Conservation (phyloP, 2,113 vertebrate species). For the Chionomys nivalis region DNA sequence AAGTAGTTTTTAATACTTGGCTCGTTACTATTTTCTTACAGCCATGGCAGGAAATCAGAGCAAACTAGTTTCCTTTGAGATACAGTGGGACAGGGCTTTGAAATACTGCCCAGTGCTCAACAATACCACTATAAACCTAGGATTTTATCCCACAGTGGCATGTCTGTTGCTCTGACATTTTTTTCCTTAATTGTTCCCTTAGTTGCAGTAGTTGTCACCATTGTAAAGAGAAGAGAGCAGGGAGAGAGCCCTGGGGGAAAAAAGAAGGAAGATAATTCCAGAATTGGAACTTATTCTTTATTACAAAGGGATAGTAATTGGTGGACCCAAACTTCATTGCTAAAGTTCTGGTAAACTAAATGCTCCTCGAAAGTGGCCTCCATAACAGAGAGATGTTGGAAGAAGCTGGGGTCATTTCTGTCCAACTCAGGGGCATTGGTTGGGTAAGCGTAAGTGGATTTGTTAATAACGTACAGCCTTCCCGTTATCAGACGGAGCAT, state of each 20-base stretch:
- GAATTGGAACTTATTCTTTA: not conserved
- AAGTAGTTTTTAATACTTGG: slow-evolving; percentile 28
- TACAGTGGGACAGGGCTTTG: slow-evolving; percentile 25
- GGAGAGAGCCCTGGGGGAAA: not conserved
- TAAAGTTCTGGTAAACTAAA: not conserved
- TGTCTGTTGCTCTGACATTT: not conserved
- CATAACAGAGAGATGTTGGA: fast-evolving
- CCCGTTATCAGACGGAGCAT: not conserved
- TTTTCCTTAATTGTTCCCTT: slow-evolving; percentile 24
- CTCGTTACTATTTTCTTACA: slow-evolving; percentile 37
- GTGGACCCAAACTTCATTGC: not conserved
- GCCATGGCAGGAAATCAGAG: not conserved
- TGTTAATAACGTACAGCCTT: not conserved
- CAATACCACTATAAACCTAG: not conserved
- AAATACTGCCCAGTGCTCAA: slow-evolving; percentile 20
- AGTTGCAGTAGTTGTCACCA: not conserved
- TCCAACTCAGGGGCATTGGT: not conserved
- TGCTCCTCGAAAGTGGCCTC: not conserved
- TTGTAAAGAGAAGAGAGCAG: not conserved
- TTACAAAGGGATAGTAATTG: not conserved
- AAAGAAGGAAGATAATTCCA: not conserved
- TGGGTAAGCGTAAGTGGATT: not conserved
- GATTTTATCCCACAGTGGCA: slow-evolving; percentile 36
- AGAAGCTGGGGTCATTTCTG: not conserved
- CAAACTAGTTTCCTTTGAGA: slow-evolving; percentile 32